Evolutionary conservation across 2,888 invertebrate genomes (phyloP).

Genomic region (Leucozona laternaria): DNA sequence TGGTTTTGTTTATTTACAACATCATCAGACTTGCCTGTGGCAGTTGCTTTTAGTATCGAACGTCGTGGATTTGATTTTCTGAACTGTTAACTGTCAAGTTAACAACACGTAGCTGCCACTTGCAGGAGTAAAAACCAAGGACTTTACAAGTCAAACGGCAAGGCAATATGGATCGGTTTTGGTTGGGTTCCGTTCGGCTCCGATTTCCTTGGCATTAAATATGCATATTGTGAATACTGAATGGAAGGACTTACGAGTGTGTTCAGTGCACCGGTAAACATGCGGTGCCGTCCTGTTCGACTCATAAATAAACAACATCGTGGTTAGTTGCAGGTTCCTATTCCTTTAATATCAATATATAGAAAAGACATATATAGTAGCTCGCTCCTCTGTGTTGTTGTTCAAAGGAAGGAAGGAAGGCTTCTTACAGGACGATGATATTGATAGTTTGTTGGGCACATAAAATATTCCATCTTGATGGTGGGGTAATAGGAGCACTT

Average conservation of each 20-base stretch:
- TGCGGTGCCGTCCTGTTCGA: conserved; percentile 52
- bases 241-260: conserved; percentile 44
- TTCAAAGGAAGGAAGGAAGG: not conserved
- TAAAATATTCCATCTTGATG: conserved; percentile 71
- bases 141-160: conserved; percentile 44
- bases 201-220: conserved; percentile 65
- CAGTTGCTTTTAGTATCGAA: conserved; percentile 25
- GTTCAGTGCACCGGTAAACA: conserved; percentile 63
- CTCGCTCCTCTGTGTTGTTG: not conserved
- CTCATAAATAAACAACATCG: conserved; percentile 70
- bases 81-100: conserved; percentile 62
- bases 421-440: conserved; percentile 53
- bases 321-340: conserved; percentile 35
- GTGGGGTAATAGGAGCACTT: conserved; percentile 69
- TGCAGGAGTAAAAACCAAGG: not conserved
- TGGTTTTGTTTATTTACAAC: conserved; percentile 65
- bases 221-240: conserved; percentile 58
- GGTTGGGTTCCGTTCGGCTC: conserved; percentile 20
- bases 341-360: conserved; percentile 19
- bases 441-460: conserved; percentile 65
- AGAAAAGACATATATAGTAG: not conserved
- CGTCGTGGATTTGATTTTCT: conserved; percentile 46
- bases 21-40: conserved; percentile 7
- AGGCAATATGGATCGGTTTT: conserved; percentile 35
- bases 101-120: conserved; percentile 36